Conservation (phyloP, 2,113 vertebrate species). For the Anser brachyrhynchus region DNA sequence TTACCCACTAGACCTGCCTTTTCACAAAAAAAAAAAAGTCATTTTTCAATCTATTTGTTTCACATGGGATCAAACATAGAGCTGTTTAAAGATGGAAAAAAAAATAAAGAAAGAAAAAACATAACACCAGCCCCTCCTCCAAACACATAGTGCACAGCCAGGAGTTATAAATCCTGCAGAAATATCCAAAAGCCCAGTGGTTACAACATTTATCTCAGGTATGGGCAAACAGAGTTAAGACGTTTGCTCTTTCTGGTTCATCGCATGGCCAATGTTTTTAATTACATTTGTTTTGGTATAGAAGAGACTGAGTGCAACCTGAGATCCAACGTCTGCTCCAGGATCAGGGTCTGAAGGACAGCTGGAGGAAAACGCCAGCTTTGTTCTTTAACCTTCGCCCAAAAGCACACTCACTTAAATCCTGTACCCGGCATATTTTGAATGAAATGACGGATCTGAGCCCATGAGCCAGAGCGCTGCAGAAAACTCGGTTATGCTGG, state of each 20-base stretch:
- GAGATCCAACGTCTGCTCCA: background rate
- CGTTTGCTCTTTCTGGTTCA: background rate
- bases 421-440: background rate
- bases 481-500: background rate
- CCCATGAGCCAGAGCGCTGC: rapidly evolving
- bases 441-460: background rate
- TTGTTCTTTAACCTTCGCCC: background rate
- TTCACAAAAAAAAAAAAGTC: background rate
- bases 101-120: background rate
- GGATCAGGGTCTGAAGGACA: background rate
- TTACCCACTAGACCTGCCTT: background rate
- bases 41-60: background rate
- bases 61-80: background rate
- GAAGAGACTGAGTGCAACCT: background rate
- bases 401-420: background rate
- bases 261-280: background rate
- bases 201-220: background rate
- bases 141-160: background rate
- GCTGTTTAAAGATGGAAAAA: background rate
- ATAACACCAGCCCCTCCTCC: rapidly evolving
- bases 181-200: background rate
- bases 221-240: background rate
- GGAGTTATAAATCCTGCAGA: background rate
- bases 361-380: background rate
- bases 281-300: conserved; percentile 15